Conservation (phyloP, 2,888 invertebrate genomes). For the Cecidostiba fungosa region DNA sequence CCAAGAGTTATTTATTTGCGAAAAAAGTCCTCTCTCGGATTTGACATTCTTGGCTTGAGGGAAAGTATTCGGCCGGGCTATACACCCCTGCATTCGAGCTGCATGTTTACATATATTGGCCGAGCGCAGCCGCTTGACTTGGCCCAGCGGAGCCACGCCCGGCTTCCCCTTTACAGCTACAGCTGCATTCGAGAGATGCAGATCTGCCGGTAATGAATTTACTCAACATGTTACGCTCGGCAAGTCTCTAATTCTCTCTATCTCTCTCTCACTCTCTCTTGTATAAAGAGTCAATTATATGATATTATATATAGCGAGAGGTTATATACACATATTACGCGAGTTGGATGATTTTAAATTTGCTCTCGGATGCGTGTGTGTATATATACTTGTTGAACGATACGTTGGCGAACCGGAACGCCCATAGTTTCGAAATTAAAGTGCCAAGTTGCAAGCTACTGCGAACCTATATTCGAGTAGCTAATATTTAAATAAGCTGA, state of each 20-base stretch:
- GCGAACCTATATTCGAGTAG: not conserved
- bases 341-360: not conserved
- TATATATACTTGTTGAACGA: not conserved
- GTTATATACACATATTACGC: too few relatives aligned
- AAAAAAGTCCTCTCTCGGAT: not conserved
- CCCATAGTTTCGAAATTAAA: not conserved
- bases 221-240: not conserved
- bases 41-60: not conserved
- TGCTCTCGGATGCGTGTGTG: not conserved
- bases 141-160: constrained; percentile 13
- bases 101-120: constrained; percentile 15
- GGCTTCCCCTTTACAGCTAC: not conserved
- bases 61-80: not conserved
- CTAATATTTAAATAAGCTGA: not conserved
- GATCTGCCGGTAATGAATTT: not conserved
- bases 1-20: too few relatives aligned
- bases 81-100: not conserved
- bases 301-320: too few relatives aligned
- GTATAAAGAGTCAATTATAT: too few relatives aligned
- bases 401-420: not conserved
- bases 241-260: not conserved
- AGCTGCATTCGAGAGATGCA: not conserved
- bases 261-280: too few relatives aligned
- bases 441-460: not conserved
- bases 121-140: not conserved